A percentile compares a stretch with the other conserved stretches of the same genome.
These are phyloP conservation scores for Porphyrio hochstetteri DNA, from an alignment of 2,113 vertebrate species.

Conservation along the genomic window DNA sequence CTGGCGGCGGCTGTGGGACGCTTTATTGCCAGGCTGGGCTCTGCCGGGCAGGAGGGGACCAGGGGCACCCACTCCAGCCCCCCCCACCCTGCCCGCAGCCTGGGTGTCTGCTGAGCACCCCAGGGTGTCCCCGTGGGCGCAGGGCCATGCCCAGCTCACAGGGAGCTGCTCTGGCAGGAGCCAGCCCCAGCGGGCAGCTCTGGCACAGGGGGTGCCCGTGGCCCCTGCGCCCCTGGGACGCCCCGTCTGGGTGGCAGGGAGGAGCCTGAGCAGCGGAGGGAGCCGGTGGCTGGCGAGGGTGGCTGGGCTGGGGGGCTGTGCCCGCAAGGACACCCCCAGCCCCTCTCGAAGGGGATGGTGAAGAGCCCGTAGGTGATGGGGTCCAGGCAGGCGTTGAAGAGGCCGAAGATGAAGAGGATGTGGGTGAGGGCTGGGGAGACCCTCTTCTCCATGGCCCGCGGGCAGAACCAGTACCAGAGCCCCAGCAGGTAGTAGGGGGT, in stretches of 20 bases:
- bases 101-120: not conserved
- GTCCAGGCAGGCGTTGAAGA: conserved; percentile 71
- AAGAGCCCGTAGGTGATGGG: conserved; percentile 74
- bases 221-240: rapidly evolving
- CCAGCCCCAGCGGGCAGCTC: not conserved
- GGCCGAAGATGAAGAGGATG: conserved; percentile 75
- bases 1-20: not conserved
- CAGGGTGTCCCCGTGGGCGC: rapidly evolving
- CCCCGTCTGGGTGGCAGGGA: conserved; percentile 59
- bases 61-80: rapidly evolving
- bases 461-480: conserved; percentile 78
- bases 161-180: conserved; percentile 28
- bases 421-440: conserved; percentile 57
- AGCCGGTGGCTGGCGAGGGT: conserved; percentile 72
- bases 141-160: not conserved
- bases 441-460: not conserved
- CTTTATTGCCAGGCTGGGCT: conserved; percentile 10
- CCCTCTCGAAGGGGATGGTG: conserved; percentile 33
- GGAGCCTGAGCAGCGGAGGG: conserved; percentile 69
- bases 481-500: conserved; percentile 75
- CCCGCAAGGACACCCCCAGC: conserved; percentile 42
- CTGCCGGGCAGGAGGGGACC: rapidly evolving
- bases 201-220: not conserved
- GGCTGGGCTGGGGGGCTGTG: conserved; percentile 55
- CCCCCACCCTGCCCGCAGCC: rapidly evolving